A percentile compares a stretch with the other conserved stretches of the same genome.
phyloP scores from a whole-genome alignment of 1,140 invertebrate species.

The Neodiprion pinetum region DNA sequence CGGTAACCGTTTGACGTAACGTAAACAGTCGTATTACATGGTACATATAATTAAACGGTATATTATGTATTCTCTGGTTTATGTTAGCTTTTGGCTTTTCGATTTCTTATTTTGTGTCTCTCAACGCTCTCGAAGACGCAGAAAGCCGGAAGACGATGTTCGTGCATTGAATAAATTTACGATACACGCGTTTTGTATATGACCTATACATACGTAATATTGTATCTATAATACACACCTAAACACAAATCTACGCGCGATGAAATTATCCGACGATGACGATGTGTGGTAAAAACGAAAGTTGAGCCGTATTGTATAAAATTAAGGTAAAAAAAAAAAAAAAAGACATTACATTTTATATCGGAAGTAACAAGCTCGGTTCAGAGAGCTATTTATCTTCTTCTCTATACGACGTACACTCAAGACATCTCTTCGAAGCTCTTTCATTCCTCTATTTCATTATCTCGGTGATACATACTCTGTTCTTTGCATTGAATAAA shows the following conservation, averaged over 20 bases:
- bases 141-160: constrained; percentile 3
- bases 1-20: background rate
- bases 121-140: background rate
- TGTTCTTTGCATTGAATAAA: no score
- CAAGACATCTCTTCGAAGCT: no score
- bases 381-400: background rate
- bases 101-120: background rate
- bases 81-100: background rate
- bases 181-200: no score
- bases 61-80: background rate
- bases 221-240: background rate
- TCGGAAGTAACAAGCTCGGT: background rate
- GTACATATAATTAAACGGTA: background rate
- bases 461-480: no score
- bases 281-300: no score
- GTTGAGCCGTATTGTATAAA: no score
- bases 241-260: no score
- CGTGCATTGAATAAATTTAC: constrained; percentile 2
- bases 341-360: background rate
- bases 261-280: no score
- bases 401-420: no score
- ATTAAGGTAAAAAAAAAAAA: no score
- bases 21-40: background rate
- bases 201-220: no score
- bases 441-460: no score